Percentiles rank a stretch among this genome's conserved stretches.
These are phyloP conservation scores for Aphis craccivora DNA, from an alignment of 1,140 invertebrate genomes.

Conservation along the genomic window DNA sequence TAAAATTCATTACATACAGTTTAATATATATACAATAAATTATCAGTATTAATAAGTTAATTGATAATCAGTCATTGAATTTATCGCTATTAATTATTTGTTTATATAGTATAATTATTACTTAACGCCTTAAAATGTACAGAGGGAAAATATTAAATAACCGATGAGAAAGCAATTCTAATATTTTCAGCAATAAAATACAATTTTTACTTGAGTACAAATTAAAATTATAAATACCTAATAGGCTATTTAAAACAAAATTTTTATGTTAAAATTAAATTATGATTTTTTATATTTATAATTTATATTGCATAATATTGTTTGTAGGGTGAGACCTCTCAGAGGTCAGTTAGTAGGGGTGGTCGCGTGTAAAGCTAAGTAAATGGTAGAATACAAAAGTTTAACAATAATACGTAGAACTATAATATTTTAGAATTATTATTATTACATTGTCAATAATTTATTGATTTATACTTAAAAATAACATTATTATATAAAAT, in stretches of 20 bases:
- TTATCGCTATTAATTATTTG: conserved; percentile 17
- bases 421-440: no score
- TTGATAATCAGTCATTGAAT: not conserved
- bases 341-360: no score
- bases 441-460: no score
- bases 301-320: not conserved
- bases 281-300: not conserved
- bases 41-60: conserved; percentile 7
- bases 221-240: not conserved
- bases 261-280: not conserved
- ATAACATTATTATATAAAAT: not conserved
- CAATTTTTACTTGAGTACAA: not conserved
- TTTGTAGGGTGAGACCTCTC: not conserved
- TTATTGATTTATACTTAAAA: no score
- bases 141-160: not conserved
- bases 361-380: not conserved
- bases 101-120: not conserved
- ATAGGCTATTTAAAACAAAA: not conserved
- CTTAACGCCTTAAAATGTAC: not conserved
- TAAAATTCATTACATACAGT: not conserved
- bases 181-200: not conserved
- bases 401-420: no score
- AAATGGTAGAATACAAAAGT: not conserved
- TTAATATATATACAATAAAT: not conserved
- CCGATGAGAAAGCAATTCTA: not conserved